Evolutionary conservation across 2,113 vertebrate species (phyloP), one percentile per base, ranked within the genome.

Genomic region (Empidonax alnorum): DNA sequence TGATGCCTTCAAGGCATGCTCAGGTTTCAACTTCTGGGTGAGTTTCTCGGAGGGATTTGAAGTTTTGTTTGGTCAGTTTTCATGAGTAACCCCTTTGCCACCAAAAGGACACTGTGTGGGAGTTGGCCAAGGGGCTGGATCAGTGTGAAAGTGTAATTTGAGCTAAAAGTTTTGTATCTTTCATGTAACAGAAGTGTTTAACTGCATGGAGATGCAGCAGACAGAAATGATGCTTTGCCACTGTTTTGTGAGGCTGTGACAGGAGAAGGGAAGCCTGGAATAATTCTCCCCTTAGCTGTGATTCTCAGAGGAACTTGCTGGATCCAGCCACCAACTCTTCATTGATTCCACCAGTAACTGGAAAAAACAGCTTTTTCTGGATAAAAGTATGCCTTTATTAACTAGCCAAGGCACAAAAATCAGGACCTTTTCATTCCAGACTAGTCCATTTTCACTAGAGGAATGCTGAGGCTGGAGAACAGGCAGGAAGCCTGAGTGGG

Each of bases 41-140:
- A 66, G 7, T 33, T 91, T 88, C 87, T 80, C 30, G 31, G 21
- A 19, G 13, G 11, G 39, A 68, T 71, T 56, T 67, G 82, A 90
- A 90, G 52, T 20, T 30, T 41, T 27, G 25, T 28, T 62, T 28
- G 37, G 23, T 15, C n/a, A 50, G 9, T 85, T 88, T 71, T 84
- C 30, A 37, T 1, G 25, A 72, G 37, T 23, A 72, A 30, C 14
- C 50, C 1, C 0, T 77, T 75, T 76, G n/a, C 33, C 35, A 39
- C 72, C 2, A 1, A 63, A 82, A 87, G 14, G 25, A 59, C 0
- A 0, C 7, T 37, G 24, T 5, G 9, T 7, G 18, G 39, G 21
- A 59, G 23, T 25, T 33, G 27, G 44, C 3, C 41, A 47, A 44
- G 39, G 39, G 33, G 53, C 35, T 79, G 58, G 37, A 35, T 41